Base-by-base conservation (phyloP, 2,888 invertebrate genomes). In the Mylabris sibirica region DNA sequence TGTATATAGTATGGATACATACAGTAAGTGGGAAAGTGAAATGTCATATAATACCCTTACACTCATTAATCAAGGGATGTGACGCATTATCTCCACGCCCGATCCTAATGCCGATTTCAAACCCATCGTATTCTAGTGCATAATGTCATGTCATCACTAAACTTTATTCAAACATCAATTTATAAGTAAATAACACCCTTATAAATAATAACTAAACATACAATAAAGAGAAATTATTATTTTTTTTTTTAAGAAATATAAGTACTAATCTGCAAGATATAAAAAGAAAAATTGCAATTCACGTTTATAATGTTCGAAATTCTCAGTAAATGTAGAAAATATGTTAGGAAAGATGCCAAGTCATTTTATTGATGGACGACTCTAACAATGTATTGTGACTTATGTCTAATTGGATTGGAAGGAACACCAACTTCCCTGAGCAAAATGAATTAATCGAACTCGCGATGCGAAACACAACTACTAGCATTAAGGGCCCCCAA, bases 371-470 rank as follows among this genome's bases (percentile, higher is more conserved):
- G 81, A 81, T 81, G 80, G 76, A 81, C 79, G 80, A 79, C 75
- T 78, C 78, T 77, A 77, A 78, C 78, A 80, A 77, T 75, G 75
- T 78, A 80, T 81, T 82, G 80, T 82, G 83, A 83, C 82, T 83
- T 80, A 78, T 78, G 78, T 78, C 81, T 83, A 83, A 83, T 83
- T 83, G 83, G 82, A 82, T 81, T 80, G 76, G 77, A 77, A 30
- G 79, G 76, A 77, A 75, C 76, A 74, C 75, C 74, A 76, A 75
- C 77, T 77, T 76, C 76, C 76, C 77, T 75, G 76, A 74, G 75
- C 74, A 79, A 81, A 82, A 82, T 81, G 81, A 81, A 83, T 82
- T 81, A 82, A 80, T 80, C 76, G 77, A 78, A 79, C 73, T 77
- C 75, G 76, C 79, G 79, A 75, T 76, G 81, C 80, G 80, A 79